Percentiles rank a stretch among this genome's conserved stretches.
These are phyloP conservation scores for Melanophora roralis DNA, from an alignment of 2,888 invertebrate genomes.

Conservation along the genomic window DNA sequence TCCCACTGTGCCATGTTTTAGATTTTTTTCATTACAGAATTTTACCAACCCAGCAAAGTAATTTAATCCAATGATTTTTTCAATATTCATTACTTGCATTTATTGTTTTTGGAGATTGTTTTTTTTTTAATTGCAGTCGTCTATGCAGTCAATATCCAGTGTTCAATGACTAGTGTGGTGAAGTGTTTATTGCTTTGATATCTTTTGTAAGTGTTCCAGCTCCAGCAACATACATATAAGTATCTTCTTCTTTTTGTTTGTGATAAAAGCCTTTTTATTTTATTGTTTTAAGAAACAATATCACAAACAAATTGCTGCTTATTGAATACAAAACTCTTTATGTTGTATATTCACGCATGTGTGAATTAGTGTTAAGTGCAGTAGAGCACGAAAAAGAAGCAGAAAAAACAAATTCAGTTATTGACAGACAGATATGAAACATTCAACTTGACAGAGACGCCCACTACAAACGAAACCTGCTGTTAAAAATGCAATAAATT, in stretches of 20 bases:
- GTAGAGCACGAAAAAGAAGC: neutral
- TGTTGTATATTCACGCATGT: neutral
- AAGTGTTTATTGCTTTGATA: neutral
- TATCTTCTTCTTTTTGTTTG: no score
- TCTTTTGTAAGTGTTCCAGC: neutral
- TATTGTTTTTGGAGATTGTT: no score
- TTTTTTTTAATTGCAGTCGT: neutral
- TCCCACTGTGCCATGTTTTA: neutral
- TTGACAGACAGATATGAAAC: neutral
- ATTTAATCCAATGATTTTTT: conserved; percentile 1
- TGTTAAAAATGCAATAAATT: conserved; percentile 2
- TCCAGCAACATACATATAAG: no score
- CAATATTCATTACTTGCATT: no score
- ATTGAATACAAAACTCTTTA: conserved; percentile 21
- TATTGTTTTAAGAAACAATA: neutral
- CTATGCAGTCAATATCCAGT: neutral
- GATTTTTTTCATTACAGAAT: neutral
- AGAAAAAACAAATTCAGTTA: neutral
- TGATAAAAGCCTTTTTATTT: neutral
- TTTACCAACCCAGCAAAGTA: neutral
- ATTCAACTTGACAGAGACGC: neutral
- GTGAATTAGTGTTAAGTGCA: neutral
- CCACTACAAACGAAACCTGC: conserved; percentile 12
- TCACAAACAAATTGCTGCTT: conserved; percentile 23
- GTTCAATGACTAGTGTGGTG: neutral